Base-by-base conservation (phyloP, 2,888 invertebrate genomes). In the Dermolepida albohirtum region DNA sequence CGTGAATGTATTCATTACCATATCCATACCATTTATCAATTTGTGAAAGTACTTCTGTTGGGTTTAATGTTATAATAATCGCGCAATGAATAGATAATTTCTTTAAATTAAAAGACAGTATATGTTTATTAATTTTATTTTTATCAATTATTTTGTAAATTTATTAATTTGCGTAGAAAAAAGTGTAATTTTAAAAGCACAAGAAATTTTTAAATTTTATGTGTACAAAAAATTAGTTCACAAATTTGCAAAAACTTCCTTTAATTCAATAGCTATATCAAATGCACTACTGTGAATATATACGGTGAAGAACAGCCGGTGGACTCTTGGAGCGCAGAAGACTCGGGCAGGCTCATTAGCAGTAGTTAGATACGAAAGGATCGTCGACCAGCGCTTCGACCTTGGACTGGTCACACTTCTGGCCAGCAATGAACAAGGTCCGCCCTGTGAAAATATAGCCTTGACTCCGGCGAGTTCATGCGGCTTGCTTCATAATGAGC, bases 401-500 rank as follows among this genome's bases (percentile, higher is more conserved):
- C 81, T 81, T 81, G 81, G 78, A 80, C 79, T 80, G 80, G 81
- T 80, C 81, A 80, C 80, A 80, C 79, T 80, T 79, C 79, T 80
- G 80, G 78, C 79, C 78, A 77, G 79, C 78, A 76, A 75, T 79
- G 79, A 78, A 76, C 80, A 81, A 81, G 81, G 81, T 81, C 81
- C 81, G 80, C 78, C 79, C 73, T 73, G 73, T 65, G 81, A 81
- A 81, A 81, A 80, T 80, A 74, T 81, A 81, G 80, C 81, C 81
- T 81, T 81, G 81, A 81, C 81, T 81, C 74, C 74, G 68, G 54
- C 69, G 73, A 77, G 77, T 78, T 77, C 78, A 78, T 74, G 75
- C 77, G 75, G 72, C 75, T 74, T 64, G 76, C 75, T 73, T 74
- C 74, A 73, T 75, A 77, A 74, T 75, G 74, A 77, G 77, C 75